Conservation (phyloP, 2,113 vertebrate genomes). For the Spermophilus dauricus region DNA sequence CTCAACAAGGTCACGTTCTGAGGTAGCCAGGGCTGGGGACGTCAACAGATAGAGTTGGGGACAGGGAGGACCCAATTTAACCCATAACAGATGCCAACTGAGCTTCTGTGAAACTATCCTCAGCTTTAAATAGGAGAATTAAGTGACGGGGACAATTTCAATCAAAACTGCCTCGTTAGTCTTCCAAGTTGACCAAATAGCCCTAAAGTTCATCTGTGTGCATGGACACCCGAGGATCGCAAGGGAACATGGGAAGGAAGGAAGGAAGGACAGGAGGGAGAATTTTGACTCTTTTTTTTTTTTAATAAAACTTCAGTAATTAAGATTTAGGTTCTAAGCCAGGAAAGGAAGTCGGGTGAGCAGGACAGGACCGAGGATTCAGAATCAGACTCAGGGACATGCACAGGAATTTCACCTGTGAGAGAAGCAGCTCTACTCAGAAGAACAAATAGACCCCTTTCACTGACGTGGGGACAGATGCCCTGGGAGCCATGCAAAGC, state of each 20-base stretch:
- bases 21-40: background rate
- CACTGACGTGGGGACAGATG: fast-evolving
- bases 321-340: background rate
- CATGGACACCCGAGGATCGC: background rate
- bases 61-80: background rate
- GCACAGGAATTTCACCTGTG: background rate
- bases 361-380: background rate
- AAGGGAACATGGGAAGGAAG: background rate
- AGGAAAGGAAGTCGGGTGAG: background rate
- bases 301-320: background rate
- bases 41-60: background rate
- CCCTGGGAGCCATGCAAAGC: fast-evolving
- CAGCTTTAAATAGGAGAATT: background rate
- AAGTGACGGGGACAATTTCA: background rate
- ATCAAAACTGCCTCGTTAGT: background rate
- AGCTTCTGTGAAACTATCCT: background rate
- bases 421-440: background rate
- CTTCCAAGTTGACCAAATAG: background rate
- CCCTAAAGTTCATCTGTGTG: background rate
- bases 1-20: background rate
- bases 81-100: background rate
- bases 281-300: background rate
- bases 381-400: background rate
- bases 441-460: too few relatives aligned
- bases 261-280: background rate